A percentile compares a stretch with the other conserved stretches of the same genome.
These are phyloP conservation scores for Cheilosia vernalis DNA, from an alignment of 2,888 invertebrate species.

Conservation along the genomic window DNA sequence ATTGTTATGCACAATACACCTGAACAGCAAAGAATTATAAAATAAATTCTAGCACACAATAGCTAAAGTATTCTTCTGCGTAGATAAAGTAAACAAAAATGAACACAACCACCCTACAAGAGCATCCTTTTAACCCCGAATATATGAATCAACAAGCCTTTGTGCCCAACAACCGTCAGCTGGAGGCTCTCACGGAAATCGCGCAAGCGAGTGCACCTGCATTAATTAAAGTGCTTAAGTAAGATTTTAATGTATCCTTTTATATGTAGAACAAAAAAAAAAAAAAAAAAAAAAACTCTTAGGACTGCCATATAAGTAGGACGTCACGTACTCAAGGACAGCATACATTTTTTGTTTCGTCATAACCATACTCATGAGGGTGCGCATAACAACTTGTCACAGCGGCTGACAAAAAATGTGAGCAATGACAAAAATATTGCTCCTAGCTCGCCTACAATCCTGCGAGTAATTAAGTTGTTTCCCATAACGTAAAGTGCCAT, in stretches of 20 bases:
- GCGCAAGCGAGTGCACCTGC: constrained; percentile 49
- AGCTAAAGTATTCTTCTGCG: constrained; percentile 13
- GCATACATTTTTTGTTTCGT: constrained; percentile 16
- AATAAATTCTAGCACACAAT: constrained; percentile 34
- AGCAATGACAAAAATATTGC: constrained; percentile 16
- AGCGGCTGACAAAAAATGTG: not conserved
- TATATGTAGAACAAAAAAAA: not conserved
- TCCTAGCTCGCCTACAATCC: constrained; percentile 65
- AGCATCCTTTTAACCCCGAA: constrained; percentile 60
- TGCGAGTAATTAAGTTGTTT: constrained; percentile 71
- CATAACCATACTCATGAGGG: not conserved
- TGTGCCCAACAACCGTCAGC: constrained; percentile 32
- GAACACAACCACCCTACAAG: constrained; percentile 6
- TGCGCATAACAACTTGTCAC: constrained; percentile 29
- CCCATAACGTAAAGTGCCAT: constrained; percentile 55
- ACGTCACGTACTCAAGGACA: constrained; percentile 57
- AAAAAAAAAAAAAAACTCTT: constrained; percentile 27
- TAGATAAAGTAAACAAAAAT: constrained; percentile 26
- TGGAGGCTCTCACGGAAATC: constrained; percentile 7
- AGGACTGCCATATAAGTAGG: constrained; percentile 45
- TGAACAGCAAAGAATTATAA: constrained; percentile 1
- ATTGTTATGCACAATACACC: not conserved
- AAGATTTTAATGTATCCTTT: constrained; percentile 50
- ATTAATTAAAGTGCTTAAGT: constrained; percentile 72
- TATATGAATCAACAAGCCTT: constrained; percentile 67